Conservation (phyloP, 2,113 vertebrate genomes). For the Periophthalmus modestus region DNA sequence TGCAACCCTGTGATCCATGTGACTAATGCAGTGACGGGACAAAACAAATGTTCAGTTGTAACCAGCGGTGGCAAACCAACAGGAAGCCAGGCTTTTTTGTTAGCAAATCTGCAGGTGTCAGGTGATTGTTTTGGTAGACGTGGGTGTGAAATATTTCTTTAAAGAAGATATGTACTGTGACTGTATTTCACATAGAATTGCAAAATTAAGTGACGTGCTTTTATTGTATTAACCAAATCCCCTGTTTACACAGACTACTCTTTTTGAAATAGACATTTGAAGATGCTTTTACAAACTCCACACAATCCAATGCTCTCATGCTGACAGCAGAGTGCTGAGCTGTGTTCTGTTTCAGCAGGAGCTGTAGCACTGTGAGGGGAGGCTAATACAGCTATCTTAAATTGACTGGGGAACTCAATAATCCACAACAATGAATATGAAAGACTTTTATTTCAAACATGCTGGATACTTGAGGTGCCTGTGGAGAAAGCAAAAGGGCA, state of each 20-base stretch:
- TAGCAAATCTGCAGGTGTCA: background rate
- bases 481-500: slow-evolving; percentile 16
- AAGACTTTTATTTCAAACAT: slow-evolving; percentile 13
- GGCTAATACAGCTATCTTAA: slow-evolving; percentile 15
- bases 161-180: background rate
- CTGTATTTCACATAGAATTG: background rate
- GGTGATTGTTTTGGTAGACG: background rate
- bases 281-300: slow-evolving; percentile 1
- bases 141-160: background rate
- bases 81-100: background rate
- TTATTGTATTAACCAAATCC: slow-evolving; percentile 25
- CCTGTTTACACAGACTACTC: slow-evolving; percentile 10
- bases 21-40: background rate
- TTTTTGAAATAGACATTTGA: background rate
- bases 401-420: slow-evolving; percentile 15
- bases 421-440: slow-evolving; percentile 20
- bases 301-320: slow-evolving; percentile 15
- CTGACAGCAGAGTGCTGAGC: slow-evolving; percentile 6
- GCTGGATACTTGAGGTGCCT: background rate
- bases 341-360: slow-evolving; percentile 13
- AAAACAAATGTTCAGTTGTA: background rate
- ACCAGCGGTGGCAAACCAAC: background rate
- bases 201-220: background rate
- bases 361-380: slow-evolving; percentile 16
- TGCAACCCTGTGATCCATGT: background rate